A percentile compares a stretch with the other conserved stretches of the same genome.
phyloP scores from a whole-genome alignment of 2,888 invertebrate genomes.

The Vannuccia rotundouncinata region DNA sequence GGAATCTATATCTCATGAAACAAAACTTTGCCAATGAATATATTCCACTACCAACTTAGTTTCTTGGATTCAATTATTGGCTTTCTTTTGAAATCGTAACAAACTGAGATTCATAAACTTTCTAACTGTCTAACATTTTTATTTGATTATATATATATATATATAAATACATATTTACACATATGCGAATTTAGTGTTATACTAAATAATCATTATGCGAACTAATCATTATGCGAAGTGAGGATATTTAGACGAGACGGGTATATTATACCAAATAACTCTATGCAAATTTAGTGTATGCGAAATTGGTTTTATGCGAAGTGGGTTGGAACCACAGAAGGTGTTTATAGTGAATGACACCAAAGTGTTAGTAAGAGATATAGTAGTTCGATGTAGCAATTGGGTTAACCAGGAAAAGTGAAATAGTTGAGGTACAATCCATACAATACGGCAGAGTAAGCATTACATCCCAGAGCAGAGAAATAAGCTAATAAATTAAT shows the following conservation, averaged over 20 bases:
- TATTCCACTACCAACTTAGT: not conserved
- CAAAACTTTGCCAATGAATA: not conserved
- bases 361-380: too few relatives aligned
- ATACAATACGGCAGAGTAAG: too few relatives aligned
- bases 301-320: not conserved
- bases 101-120: not conserved
- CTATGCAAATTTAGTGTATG: not conserved
- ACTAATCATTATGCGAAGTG: not conserved
- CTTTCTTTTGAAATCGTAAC: not conserved
- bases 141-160: not conserved
- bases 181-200: not conserved
- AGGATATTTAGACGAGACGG: not conserved
- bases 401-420: too few relatives aligned
- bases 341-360: too few relatives aligned
- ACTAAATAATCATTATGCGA: not conserved
- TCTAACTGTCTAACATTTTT: too few relatives aligned
- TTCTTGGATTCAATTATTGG: not conserved
- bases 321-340: not conserved
- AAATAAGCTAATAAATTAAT: too few relatives aligned
- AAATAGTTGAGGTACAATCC: too few relatives aligned
- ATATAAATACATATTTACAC: not conserved
- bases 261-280: not conserved
- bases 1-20: not conserved
- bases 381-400: too few relatives aligned
- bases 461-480: too few relatives aligned